Base-by-base conservation (phyloP, 2,888 invertebrate genomes). In the Philereme vetulata region DNA sequence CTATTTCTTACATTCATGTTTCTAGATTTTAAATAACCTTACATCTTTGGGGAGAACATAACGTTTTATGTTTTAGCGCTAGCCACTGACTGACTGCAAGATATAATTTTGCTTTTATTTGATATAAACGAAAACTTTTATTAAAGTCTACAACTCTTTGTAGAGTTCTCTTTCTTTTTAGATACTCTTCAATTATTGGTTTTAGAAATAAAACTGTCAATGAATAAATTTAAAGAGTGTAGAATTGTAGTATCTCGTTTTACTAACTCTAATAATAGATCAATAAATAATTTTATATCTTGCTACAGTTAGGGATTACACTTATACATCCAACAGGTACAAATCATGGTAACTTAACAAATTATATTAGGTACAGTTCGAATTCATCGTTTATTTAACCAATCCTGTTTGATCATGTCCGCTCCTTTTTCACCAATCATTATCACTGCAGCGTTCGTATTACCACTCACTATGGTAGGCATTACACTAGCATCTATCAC, bases 391-490 rank as follows among this genome's bases (percentile, higher is more conserved):
- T 78, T 81, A 71, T 86, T 74, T 70, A 94, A 79, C 97, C 97
- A 97, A 84, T 97, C 97, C 83, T 95, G 94, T 84, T 97, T 97
- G 59, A 97, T 95, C 75, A 97, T 90, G 88, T 97, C 97, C 0
- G 97, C 94, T 4, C 97, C 97, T 80, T 97, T 97, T 78, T 98
- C 97, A 0, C 95, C 97, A 36, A 97, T 96, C 97, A 97, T 97
- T 51, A 97, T 96, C n/a, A 95, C 95, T 0, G 97, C 97, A 0
- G 97, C 98, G 82, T 97, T 97, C 0, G 97, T 97, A 77, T 98
- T 97, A 5, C 97, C 97, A 75, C 97, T 97, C 35, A 95, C 95
- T 71, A 97, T 96, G 1, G 96, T 96, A 0, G 97, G 97, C 97
- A 97, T 97, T 70, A 97, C 95, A 73, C 96, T 96, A 36, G 97